A percentile compares a stretch with the other conserved stretches of the same genome.
Evolutionary conservation across 2,888 invertebrate genomes (phyloP).

Genomic region (Noctua janthe): DNA sequence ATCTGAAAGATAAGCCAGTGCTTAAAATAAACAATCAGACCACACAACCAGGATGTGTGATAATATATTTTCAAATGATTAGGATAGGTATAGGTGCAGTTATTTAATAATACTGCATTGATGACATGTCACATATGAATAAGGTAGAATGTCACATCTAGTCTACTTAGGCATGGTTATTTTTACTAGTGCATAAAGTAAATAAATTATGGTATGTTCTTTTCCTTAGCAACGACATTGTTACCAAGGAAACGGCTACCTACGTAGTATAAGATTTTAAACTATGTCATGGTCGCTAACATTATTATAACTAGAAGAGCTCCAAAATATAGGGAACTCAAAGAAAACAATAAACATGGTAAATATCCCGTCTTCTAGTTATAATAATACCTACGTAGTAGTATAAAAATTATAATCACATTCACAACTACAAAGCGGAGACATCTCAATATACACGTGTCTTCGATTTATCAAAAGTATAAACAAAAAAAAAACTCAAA

Average conservation of each 20-base stretch:
- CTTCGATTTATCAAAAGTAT: background rate
- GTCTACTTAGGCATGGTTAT: background rate
- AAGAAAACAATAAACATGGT: too few relatives aligned
- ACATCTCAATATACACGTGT: background rate
- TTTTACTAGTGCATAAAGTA: background rate
- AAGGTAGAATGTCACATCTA: background rate
- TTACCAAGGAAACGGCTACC: background rate
- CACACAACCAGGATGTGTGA: constrained; percentile 14
- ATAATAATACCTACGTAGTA: background rate
- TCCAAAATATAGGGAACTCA: too few relatives aligned
- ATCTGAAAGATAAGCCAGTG: constrained; percentile 39
- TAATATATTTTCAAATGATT: constrained; percentile 7
- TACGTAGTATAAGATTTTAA: background rate
- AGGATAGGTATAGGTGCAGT: background rate
- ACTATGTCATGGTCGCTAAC: too few relatives aligned
- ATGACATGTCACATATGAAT: background rate
- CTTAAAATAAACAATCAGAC: background rate
- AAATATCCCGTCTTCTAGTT: too few relatives aligned
- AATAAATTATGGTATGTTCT: background rate
- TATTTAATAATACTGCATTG: background rate
- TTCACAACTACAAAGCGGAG: background rate
- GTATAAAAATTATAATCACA: background rate
- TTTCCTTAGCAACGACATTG: background rate
- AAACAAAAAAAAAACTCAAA: background rate
- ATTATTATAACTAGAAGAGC: too few relatives aligned